Evolutionary conservation across 2,113 vertebrate species (phyloP), one percentile per base, ranked within the genome.

Genomic region (human): DNA sequence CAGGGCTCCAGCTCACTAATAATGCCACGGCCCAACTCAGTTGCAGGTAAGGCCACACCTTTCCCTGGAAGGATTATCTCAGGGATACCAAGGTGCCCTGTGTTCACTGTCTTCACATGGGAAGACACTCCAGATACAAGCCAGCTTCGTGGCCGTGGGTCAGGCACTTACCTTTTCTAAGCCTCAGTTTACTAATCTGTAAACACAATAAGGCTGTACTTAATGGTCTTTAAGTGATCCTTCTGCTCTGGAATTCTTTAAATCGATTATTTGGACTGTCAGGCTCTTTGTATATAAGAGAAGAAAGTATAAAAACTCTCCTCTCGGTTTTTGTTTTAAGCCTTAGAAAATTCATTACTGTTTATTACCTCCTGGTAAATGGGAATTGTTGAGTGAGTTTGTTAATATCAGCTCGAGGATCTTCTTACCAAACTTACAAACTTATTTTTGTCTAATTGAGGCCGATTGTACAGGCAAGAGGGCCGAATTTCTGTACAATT

Each of bases 11-110:
- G 98, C 90, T 99, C 99, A 38, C 98, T 99, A 97, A 98, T 99
- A 98, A 99, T 99, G 99, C 99, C 99, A 73, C 99, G 99, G 97
- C 99, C 99, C 73, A 99, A 99, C 99, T 99, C 99, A 0, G 99
- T 99, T 64, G 99, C 99, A 99, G 99, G 99, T 99, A 99, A 98
- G 98, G 45, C 85, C 97, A 73, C n/a, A 0, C 50, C 75, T 80
- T 83, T 93, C 70, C 76, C n/a, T 23, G 59, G 75, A 66, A 90
- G 80, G 4, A 30, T n/a, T 66, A 20, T 80, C 52, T 61, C 43
- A 0, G 82, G 50, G 73, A 86, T 48, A 61, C 61, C 25, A 17
- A 81, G 82, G 95, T 50, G 10, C 59, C 23, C 68, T 5, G 8
- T 64, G 59, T 68, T 93, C 82, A 22, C 20, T 50, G 16, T 83